Evolutionary conservation across 2,888 invertebrate genomes (phyloP).

Genomic region (Incurvaria masculella): DNA sequence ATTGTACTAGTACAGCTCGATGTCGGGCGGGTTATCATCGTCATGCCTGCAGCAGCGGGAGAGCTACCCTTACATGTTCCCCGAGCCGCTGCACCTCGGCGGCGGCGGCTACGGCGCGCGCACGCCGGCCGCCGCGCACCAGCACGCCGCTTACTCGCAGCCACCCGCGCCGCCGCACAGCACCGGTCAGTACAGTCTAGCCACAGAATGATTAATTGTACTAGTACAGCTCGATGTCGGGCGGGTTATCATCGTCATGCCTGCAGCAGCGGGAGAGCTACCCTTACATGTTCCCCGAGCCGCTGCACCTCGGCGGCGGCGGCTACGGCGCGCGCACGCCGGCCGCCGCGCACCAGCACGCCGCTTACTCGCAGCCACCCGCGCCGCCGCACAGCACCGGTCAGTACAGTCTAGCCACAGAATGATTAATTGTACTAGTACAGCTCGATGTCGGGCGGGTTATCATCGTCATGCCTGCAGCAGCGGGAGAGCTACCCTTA

Average conservation of each 20-base stretch:
- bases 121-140: slow-evolving; percentile 73
- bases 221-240: slow-evolving; percentile 78
- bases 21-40: slow-evolving; percentile 79
- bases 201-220: too few relatives aligned
- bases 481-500: slow-evolving; percentile 80
- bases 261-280: slow-evolving; percentile 79
- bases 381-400: slow-evolving; percentile 51
- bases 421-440: slow-evolving; percentile 23
- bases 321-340: slow-evolving; percentile 67
- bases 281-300: slow-evolving; percentile 91
- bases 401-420: too few relatives aligned
- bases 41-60: slow-evolving; percentile 83
- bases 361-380: slow-evolving; percentile 61
- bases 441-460: slow-evolving; percentile 86
- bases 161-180: slow-evolving; percentile 45
- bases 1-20: slow-evolving; percentile 62
- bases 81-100: slow-evolving; percentile 76
- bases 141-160: slow-evolving; percentile 64
- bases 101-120: slow-evolving; percentile 69
- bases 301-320: slow-evolving; percentile 70
- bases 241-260: slow-evolving; percentile 78
- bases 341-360: slow-evolving; percentile 75
- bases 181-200: slow-evolving; percentile 64
- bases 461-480: slow-evolving; percentile 81
- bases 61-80: slow-evolving; percentile 87